Base-by-base conservation (phyloP, 2,888 invertebrate species). In the Invenusta paracnida region DNA sequence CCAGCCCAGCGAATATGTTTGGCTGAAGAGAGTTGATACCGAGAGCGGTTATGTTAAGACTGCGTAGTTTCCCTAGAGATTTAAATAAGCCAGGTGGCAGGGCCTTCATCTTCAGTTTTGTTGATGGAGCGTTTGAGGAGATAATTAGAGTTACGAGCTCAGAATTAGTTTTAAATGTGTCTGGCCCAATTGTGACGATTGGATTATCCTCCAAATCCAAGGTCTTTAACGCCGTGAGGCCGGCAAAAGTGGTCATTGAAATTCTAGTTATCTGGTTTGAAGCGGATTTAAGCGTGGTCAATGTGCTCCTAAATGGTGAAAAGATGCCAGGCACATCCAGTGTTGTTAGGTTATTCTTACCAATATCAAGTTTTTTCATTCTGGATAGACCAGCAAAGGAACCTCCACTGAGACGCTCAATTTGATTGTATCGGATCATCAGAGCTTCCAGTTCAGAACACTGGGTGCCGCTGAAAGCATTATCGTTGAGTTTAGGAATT, bases 1-100 rank as follows among this genome's bases (percentile, higher is more conserved):
- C 85, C 23, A 85, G 67, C 30, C 85, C 85, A 5, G n/a, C 2
- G 17, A 85, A 85, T 5, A 23, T 31, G 23, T 85, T 31, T 13
- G 28, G 28, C 17, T 83, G 83, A 5, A 85, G 23, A 25, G 2
- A 1, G n/a, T 11, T 30, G 25, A 83, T 30, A 11, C 83, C 83
- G 13, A 83, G 31, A 66, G 30, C 25, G 17, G 48, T 83, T 11
- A 25, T 48, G 27, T 31, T 31, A 13, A 83, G 5, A 29, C 23
- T 48, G 83, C 2, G 48, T 13, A 25, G 27, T 25, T 31, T 30
- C 23, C 11, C 31, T n/a, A 83, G 83, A 11, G 29, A 27, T n/a
- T 11, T 1, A 29, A 83, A 83, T 5, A 30, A 27, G 1, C 29
- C 48, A 2, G n/a, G 1, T 13, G 25, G 30, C 13, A 83, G 29